Percentiles rank a stretch among this genome's conserved stretches.
These are phyloP conservation scores for Dolichotis patagonum DNA, from an alignment of 2,113 vertebrate species.

Conservation along the genomic window DNA sequence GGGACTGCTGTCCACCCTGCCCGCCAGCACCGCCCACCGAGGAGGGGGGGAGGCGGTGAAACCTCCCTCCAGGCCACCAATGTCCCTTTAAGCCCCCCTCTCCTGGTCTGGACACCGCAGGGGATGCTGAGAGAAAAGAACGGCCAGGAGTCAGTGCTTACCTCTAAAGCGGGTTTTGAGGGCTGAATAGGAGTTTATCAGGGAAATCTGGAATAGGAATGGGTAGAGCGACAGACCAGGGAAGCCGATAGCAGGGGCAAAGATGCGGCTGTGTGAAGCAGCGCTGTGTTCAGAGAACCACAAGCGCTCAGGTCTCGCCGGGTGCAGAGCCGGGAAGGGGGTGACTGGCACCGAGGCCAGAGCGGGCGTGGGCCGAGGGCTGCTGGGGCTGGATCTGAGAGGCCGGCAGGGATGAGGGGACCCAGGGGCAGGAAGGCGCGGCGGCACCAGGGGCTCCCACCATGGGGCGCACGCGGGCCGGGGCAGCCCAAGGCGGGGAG, in stretches of 20 bases:
- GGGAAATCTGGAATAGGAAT: neutral
- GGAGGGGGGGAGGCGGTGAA: neutral
- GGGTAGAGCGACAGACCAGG: neutral
- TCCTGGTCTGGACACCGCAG: neutral
- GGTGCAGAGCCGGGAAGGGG: neutral
- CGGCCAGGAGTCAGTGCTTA: neutral
- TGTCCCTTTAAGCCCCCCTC: neutral
- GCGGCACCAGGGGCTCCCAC: neutral
- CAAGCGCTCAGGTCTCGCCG: neutral
- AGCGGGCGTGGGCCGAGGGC: too few relatives aligned
- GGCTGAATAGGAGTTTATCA: constrained; percentile 10
- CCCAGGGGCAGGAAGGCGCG: neutral
- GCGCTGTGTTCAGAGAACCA: neutral
- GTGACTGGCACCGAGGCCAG: too few relatives aligned
- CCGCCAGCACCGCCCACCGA: too few relatives aligned
- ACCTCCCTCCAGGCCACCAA: neutral
- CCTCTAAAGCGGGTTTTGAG: neutral
- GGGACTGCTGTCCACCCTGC: too few relatives aligned
- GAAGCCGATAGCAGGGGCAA: neutral
- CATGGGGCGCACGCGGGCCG: constrained; percentile 42
- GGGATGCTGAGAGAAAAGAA: neutral
- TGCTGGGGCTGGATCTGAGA: too few relatives aligned
- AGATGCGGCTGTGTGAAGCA: neutral
- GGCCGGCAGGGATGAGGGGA: too few relatives aligned
- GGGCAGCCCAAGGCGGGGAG: neutral